Evolutionary conservation across 2,888 invertebrate genomes (phyloP), one percentile per base, ranked within the genome.

Genomic region (Pandemis corylana): DNA sequence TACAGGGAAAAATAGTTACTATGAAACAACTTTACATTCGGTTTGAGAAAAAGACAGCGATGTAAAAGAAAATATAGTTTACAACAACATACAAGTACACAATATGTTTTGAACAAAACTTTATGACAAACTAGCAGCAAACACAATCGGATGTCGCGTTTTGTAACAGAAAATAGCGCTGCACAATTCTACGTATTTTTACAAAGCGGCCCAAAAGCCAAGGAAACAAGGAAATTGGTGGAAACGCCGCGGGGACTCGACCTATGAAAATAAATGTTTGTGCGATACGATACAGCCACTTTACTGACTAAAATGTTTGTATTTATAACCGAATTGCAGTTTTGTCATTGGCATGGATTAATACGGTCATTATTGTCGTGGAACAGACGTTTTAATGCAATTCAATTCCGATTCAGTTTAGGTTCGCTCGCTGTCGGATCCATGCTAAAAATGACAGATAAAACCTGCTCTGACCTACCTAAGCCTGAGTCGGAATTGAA

Each of bases 141-240:
- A 51, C 65, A 36, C 42, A 44, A 44, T 51, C 66, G 66, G 74
- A 75, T 53, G 74, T 75, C 74, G 70, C 70, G 70, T 70, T 61
- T 67, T 65, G 62, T 62, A 36, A 6, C 42, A 61, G 15, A 64
- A 69, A 75, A 70, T 12, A 69, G 64, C 74, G 65, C 46, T 64
- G n/a, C 65, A 42, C 36, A n/a, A 41, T 15, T 51, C 65, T 65
- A 64, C 51, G 13, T 69, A 9, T 69, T 65, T 74, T 74, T 66
- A 36, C 66, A 44, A 46, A 65, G 64, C 44, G 44, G 7, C 12
- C 41, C 61, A 12, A 28, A 67, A 69, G 5, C 46, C 63, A 69
- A 72, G 77, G 78, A 78, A 79, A 78, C 77, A 68, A 77, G 79
- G 77, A 82, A 84, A 83, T 83, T 78, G 78, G 68, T 78, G 76